These are phyloP conservation scores for Myotis myotis DNA, from an alignment of 2,797 vertebrate species.

Conservation along the genomic window DNA sequence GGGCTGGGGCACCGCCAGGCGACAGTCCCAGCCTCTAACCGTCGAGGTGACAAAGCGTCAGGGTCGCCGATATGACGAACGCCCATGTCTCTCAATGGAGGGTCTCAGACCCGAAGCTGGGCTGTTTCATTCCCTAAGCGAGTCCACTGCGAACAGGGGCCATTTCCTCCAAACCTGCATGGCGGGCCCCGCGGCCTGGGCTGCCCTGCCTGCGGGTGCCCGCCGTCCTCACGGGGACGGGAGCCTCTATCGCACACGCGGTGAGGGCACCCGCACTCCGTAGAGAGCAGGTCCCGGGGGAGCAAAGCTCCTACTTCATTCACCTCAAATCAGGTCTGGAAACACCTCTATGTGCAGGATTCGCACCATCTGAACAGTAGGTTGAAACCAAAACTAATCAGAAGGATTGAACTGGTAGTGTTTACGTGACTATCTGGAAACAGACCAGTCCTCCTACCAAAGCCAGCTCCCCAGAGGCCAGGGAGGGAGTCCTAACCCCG, in stretches of 20 bases:
- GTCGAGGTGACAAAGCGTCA: background rate
- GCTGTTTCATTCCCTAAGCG: background rate
- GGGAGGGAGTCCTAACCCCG: no score
- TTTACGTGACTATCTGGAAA: background rate
- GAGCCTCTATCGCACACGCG: no score
- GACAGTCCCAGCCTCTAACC: background rate
- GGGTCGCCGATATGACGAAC: no score
- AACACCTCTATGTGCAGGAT: slow-evolving; percentile 22
- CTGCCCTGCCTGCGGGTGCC: background rate
- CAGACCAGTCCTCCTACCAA: background rate
- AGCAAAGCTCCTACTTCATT: background rate
- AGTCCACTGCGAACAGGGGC: background rate
- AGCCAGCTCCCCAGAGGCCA: no score
- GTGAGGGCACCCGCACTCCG: background rate
- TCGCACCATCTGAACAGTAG: background rate
- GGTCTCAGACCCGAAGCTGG: background rate
- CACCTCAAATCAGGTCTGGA: background rate
- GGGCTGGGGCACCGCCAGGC: background rate
- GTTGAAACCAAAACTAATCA: background rate
- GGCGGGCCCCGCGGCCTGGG: background rate
- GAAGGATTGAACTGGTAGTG: background rate
- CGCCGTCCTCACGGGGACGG: no score
- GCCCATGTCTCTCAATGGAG: background rate
- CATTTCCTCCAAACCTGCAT: background rate
- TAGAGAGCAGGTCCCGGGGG: background rate